Evolutionary conservation across 2,888 invertebrate genomes (phyloP), one percentile per base, ranked within the genome.

Genomic region (Habrosyne pyritoides): DNA sequence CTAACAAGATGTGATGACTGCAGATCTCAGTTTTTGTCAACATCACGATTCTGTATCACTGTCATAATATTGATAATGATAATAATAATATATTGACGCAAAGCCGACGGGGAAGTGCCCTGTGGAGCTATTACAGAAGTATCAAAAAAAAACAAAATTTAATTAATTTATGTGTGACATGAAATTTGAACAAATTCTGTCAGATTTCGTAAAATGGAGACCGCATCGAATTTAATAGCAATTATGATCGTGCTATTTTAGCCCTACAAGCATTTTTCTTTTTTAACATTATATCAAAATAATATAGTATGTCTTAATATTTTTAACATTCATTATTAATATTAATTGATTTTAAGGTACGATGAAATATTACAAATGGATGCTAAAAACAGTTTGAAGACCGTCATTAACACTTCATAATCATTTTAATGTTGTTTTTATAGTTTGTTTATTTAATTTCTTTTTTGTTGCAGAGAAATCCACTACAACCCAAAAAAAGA

Each of bases 391-490:
- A n/a, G n/a, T 36, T 5, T 10, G 2, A 30, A 12, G 1, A 14
- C 36, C 14, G n/a, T 18, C 42, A 42, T 42, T 42, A 42, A 42
- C 42, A 42, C 42, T 18, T 18, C 1, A 42, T 18, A 53, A 53
- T 60, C 46, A 10, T 53, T 61, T 60, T 48, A 61, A 49, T 21
- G 59, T 26, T 36, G 18, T 33, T 47, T 21, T 14, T 21, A 12
- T 59, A 26, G 54, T 65, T 28, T 53, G 47, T 56, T 26, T 56
- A 53, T 60, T 42, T 33, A 2, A 46, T 47, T 52, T 59, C 56
- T 10, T 67, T 63, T 73, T 88, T 87, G 86, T 92, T 92, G 56
- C 92, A 92, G 92, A 85, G 90, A 86, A 83, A 87, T 89, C 72
- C 91, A 92, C 72, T 84, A 86, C 84, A 89, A 81, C 73, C 71